phyloP scores from a whole-genome alignment of 2,113 vertebrate genomes.

The Nothocercus nigrocapillus region DNA sequence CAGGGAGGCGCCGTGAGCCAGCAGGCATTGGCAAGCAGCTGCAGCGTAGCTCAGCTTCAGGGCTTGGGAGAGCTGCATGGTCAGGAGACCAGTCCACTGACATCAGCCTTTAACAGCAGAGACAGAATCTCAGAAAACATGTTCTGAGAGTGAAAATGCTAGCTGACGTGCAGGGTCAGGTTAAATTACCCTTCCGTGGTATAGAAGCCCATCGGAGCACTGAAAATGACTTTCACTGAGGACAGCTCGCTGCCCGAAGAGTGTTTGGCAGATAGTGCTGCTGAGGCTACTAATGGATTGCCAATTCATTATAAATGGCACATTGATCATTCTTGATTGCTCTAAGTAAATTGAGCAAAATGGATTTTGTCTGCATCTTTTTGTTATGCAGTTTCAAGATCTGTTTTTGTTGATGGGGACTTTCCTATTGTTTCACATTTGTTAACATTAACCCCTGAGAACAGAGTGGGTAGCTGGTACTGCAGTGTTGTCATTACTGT shows the following conservation, averaged over 20 bases:
- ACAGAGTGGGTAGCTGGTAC: not conserved
- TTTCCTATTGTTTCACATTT: not conserved
- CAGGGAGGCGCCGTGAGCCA: not conserved
- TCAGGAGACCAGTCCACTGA: not conserved
- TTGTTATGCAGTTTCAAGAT: not conserved
- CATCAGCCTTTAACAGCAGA: not conserved
- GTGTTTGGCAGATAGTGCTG: not conserved
- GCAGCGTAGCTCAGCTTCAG: not conserved
- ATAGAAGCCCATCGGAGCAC: not conserved
- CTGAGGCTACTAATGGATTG: not conserved
- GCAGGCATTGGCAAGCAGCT: not conserved
- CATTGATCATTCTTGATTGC: not conserved
- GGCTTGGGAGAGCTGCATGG: not conserved
- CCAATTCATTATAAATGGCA: not conserved
- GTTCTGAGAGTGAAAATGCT: not conserved
- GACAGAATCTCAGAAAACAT: not conserved
- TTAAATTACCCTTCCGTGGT: not conserved
- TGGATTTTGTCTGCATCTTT: not conserved
- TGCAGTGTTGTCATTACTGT: rapidly evolving
- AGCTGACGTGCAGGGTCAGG: no score
- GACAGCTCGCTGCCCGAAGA: not conserved
- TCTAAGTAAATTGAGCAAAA: not conserved
- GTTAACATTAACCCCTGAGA: not conserved
- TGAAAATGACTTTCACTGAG: not conserved
- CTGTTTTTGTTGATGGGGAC: not conserved